Evolutionary conservation across 2,113 vertebrate species (phyloP), one percentile per base, ranked within the genome.

Genomic region (Pluvialis apricaria): DNA sequence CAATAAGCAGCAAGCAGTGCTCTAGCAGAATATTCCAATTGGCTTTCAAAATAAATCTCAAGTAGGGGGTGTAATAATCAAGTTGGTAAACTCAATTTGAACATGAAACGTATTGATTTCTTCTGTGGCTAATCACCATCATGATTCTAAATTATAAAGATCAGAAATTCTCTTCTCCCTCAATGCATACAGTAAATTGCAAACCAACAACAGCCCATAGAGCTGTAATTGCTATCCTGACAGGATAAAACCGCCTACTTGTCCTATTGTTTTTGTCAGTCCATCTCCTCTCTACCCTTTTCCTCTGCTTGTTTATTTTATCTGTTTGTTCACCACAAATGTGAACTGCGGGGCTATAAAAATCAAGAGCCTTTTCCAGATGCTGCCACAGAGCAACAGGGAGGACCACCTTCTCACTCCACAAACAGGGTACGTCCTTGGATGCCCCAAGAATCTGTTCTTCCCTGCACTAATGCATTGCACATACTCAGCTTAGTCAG

Each of bases 21-120:
- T 92, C 60, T 55, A 84, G 72, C 72, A 96, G 69, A 97, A 95
- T 88, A 96, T 93, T 95, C 95, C 90, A 95, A 90, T 71, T 6
- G 22, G 82, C 76, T 95, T 96, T 88, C 94, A 95, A 91, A 96
- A 94, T 96, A 96, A 93, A 92, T 96, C 82, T 92, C 92, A 96
- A 95, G 92, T 71, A 96, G 88, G 83, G 80, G 65, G 90, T 95
- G 88, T 93, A 97, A 97, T 96, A 96, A 96, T 96, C 95, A 97
- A 96, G 92, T 96, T 95, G 96, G 96, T 93, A 96, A 96, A 96
- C 95, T 95, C 90, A 93, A 94, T 94, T 94, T 96, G 94, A 96
- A 95, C 95, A 93, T 88, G 92, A 96, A 96, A 92, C 6, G 0
- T 96, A 97, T 96, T 92, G 86, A 95, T 97, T 96, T 96, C 88